phyloP scores from a whole-genome alignment of 2,888 invertebrate species.

The Leucophora obtusa region DNA sequence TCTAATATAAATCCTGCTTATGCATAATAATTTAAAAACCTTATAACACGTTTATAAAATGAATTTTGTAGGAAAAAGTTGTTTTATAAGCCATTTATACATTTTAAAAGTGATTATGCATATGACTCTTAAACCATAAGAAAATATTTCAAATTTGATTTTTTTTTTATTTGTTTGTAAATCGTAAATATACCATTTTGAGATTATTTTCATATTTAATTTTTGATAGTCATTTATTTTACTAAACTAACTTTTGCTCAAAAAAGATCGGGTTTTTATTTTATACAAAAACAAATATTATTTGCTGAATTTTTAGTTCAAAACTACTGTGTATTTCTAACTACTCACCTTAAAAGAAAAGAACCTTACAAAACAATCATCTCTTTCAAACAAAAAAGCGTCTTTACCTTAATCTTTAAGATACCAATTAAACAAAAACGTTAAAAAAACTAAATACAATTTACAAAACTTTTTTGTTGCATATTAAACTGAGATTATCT shows the following conservation, averaged over 20 bases:
- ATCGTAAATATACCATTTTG: background rate
- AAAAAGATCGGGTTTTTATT: background rate
- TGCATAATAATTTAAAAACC: too few relatives aligned
- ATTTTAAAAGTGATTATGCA: too few relatives aligned
- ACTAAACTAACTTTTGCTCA: background rate
- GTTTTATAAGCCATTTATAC: too few relatives aligned
- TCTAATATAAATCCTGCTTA: conserved; percentile 33
- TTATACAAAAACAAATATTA: background rate
- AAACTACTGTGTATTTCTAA: background rate
- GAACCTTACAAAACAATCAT: background rate
- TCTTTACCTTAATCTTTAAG: conserved; percentile 50
- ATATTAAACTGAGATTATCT: conserved; percentile 49
- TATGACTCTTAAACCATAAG: background rate
- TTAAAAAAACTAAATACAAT: background rate
- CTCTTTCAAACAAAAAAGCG: conserved; percentile 31
- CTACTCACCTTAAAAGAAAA: background rate
- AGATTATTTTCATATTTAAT: conserved; percentile 1
- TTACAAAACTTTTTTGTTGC: conserved; percentile 48
- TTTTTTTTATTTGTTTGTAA: background rate
- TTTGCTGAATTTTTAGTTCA: background rate
- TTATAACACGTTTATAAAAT: too few relatives aligned
- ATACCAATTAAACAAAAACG: conserved; percentile 1
- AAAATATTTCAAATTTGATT: background rate
- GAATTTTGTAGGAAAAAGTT: too few relatives aligned
- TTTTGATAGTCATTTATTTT: background rate